Base-by-base conservation (phyloP, 2,888 invertebrate species). In the Drosophila bunnanda region DNA sequence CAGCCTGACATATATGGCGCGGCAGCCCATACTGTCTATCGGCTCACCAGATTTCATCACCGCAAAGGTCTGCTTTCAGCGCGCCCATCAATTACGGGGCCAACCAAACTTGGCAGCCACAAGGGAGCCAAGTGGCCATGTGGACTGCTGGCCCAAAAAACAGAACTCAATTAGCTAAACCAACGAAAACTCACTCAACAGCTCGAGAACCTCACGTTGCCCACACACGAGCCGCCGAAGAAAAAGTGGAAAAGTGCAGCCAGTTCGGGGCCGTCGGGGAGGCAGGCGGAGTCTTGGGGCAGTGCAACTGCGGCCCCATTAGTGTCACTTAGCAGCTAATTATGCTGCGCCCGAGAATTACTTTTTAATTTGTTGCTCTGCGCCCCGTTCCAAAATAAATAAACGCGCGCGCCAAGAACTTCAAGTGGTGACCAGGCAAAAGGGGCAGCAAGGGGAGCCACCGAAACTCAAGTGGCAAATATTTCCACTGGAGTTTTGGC, bases 251-350 rank as follows among this genome's bases (percentile, higher is more conserved):
- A 50, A 56, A 67, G 54, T 65, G 65, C 65, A 53, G 52, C 22
- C 34, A 44, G 41, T 22, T 28, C 22, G 52, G 41, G 46, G 46
- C 17, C 10, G 39, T 10, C 46, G 25, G 13, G 28, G 61, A 39
- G 36, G 10, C 32, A 8, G 60, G 41, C 15, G 50, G 48, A 10
- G 61, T 75, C 62, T 62, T 54, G 70, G 60, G 50, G 59, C 68
- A 67, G 43, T 73, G 56, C 74, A 73, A 57, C 44, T 72, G 71
- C 54, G 72, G 54, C 55, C 56, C 72, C 91, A 90, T 90, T 91
- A 89, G 80, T 84, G 85, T 89, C 90, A 90, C 75, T 90, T 90
- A 90, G 80, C 90, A 90, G 90, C 90, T 86, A 90, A 90, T 90
- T 91, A 91, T 89, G 90, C 82, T 89, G 82, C 82, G 82, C 77